phyloP scores from a whole-genome alignment of 2,888 invertebrate genomes.

The Odontocolon sp. region DNA sequence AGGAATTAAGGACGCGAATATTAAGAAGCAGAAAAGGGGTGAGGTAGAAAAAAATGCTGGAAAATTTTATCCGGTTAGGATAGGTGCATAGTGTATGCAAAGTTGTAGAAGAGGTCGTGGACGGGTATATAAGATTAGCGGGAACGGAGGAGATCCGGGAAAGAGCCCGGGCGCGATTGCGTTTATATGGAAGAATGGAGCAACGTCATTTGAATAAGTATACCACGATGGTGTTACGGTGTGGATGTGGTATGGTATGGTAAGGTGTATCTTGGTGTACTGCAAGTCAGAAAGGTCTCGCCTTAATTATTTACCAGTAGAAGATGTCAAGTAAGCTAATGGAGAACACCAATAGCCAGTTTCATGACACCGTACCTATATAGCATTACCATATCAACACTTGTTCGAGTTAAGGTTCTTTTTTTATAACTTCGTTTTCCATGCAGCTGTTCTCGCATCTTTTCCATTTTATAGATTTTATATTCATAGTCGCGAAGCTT shows the following conservation, averaged over 20 bases:
- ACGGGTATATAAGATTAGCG: conserved; percentile 43
- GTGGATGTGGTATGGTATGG: conserved; percentile 21
- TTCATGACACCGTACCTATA: conserved; percentile 29
- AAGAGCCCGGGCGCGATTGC: conserved; percentile 32
- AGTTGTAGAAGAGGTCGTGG: conserved; percentile 14
- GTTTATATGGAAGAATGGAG: conserved; percentile 54
- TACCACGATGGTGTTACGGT: conserved; percentile 21
- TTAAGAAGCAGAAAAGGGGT: neutral
- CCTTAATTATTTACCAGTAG: conserved; percentile 48
- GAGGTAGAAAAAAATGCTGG: neutral
- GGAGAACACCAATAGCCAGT: conserved; percentile 30
- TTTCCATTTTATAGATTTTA: neutral
- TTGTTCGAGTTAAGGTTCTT: conserved; percentile 36
- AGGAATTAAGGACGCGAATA: neutral
- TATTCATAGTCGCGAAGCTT: conserved; percentile 8
- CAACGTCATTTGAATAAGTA: conserved; percentile 56
- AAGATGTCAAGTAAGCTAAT: conserved; percentile 56
- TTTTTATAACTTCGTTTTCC: conserved; percentile 8
- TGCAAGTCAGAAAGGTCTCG: conserved; percentile 9
- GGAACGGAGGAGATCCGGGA: conserved; percentile 12
- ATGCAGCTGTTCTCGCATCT: conserved; percentile 14
- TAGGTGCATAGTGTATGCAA: neutral
- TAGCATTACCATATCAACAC: conserved; percentile 21
- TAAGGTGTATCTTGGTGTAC: conserved; percentile 28
- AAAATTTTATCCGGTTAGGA: neutral